phyloP scores from a whole-genome alignment of 2,797 vertebrate genomes.

The Rhynchonycteris naso region DNA sequence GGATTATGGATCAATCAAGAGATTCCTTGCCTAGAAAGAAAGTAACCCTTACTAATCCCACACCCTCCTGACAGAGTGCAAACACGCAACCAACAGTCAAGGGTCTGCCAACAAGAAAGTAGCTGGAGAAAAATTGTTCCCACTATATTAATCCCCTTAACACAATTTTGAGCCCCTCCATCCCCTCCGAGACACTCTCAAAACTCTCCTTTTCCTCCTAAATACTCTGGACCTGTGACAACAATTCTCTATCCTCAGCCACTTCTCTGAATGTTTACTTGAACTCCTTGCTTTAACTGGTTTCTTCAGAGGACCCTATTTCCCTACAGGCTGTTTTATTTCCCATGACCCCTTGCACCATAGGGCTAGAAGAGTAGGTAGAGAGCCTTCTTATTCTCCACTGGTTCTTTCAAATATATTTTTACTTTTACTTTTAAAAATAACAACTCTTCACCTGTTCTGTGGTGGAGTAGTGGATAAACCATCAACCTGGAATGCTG shows the following conservation, averaged over 20 bases:
- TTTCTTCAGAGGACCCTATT: not conserved
- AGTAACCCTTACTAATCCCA: not conserved
- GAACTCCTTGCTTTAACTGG: not conserved
- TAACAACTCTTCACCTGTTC: not conserved
- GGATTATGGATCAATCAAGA: not conserved
- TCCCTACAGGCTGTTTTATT: not conserved
- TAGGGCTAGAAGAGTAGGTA: not conserved
- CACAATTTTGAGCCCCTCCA: not conserved
- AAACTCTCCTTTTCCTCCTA: not conserved
- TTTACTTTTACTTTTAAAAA: not conserved
- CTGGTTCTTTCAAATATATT: not conserved
- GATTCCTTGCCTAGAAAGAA: not conserved
- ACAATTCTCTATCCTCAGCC: not conserved
- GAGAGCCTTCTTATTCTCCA: not conserved
- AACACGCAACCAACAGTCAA: not conserved
- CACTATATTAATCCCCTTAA: not conserved
- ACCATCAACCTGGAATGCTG: no score
- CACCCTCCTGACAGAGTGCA: fast-evolving
- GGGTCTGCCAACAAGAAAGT: not conserved
- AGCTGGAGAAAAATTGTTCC: not conserved
- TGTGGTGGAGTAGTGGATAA: no score
- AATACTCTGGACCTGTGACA: not conserved
- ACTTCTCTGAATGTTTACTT: not conserved
- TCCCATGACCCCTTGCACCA: no score
- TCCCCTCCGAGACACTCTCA: not conserved